Evolutionary conservation across 2,888 invertebrate genomes (phyloP).

Genomic region (Dolichomitus sp.): DNA sequence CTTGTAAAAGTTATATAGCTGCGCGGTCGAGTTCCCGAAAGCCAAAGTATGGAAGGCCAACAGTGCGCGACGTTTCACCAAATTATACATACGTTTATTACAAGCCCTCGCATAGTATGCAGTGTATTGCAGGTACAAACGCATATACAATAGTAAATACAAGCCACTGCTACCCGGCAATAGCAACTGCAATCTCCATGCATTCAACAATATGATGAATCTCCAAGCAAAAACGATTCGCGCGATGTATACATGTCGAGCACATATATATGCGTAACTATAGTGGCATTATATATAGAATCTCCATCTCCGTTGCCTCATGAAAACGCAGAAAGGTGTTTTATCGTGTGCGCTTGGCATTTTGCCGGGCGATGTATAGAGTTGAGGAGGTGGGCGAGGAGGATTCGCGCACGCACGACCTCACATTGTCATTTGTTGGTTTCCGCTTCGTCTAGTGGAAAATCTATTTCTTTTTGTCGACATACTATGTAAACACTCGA

Average conservation of each 20-base stretch:
- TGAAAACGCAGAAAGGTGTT: slow-evolving; percentile 74
- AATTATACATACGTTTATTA: slow-evolving; percentile 68
- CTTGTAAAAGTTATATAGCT: slow-evolving; percentile 12
- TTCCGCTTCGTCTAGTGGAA: slow-evolving; percentile 83
- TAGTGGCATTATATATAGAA: slow-evolving; percentile 33
- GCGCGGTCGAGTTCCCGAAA: slow-evolving; percentile 5
- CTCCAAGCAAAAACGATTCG: slow-evolving; percentile 48
- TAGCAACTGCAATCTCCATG: slow-evolving; percentile 59
- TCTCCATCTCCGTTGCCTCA: slow-evolving; percentile 62
- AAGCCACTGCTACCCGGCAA: slow-evolving; percentile 11
- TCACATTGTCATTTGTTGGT: slow-evolving; percentile 81
- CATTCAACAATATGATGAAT: slow-evolving; percentile 63
- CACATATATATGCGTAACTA: slow-evolving; percentile 37
- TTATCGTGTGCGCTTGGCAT: slow-evolving; percentile 80
- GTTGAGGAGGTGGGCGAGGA: slow-evolving; percentile 29
- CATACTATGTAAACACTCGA: slow-evolving; percentile 66
- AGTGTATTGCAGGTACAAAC: neutral
- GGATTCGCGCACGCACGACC: slow-evolving; percentile 75
- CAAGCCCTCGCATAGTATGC: slow-evolving; percentile 27
- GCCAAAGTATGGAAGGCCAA: slow-evolving; percentile 40
- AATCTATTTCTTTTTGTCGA: slow-evolving; percentile 81
- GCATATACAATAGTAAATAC: slow-evolving; percentile 28
- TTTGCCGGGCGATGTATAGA: slow-evolving; percentile 70
- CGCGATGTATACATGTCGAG: slow-evolving; percentile 6
- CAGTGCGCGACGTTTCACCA: slow-evolving; percentile 23